A percentile compares a stretch with the other conserved stretches of the same genome.
These are phyloP conservation scores for Paramormyrops kingsleyae DNA, from an alignment of 2,113 vertebrate species.

Conservation along the genomic window DNA sequence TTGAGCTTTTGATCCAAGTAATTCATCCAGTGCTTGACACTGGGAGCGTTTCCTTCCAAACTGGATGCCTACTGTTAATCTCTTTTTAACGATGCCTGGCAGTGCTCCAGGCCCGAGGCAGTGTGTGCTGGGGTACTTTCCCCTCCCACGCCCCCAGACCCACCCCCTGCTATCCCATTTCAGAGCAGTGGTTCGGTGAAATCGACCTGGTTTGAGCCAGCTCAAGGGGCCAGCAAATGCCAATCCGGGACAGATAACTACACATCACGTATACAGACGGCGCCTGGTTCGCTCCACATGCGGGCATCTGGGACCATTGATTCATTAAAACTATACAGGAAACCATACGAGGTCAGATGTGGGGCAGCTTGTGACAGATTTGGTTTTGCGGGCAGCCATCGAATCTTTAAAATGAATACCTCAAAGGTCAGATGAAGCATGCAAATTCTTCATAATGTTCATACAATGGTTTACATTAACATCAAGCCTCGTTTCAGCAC, in stretches of 20 bases:
- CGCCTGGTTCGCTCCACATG: not conserved
- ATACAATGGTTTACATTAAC: not conserved
- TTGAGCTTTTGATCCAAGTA: conserved; percentile 9
- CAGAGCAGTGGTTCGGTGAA: not conserved
- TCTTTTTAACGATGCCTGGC: conserved; percentile 33
- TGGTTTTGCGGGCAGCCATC: not conserved
- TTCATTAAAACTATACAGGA: not conserved
- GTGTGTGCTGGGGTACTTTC: not conserved
- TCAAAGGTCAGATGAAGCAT: not conserved
- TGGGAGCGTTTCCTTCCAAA: conserved; percentile 9
- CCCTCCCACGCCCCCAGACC: not conserved
- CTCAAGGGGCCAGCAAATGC: not conserved
- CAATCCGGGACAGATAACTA: not conserved
- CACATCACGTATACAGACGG: not conserved
- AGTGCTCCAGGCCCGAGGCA: conserved; percentile 17
- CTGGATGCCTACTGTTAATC: conserved; percentile 31
- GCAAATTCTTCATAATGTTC: not conserved
- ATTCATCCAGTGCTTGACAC: conserved; percentile 9
- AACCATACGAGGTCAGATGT: not conserved
- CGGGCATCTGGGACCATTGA: not conserved
- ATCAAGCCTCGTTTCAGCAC: not conserved
- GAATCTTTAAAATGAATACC: not conserved
- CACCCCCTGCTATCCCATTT: not conserved
- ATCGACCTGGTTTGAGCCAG: not conserved
- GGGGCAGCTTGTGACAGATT: not conserved